These are phyloP conservation scores for Hyles euphorbiae DNA, from an alignment of 1,140 invertebrate species.

Conservation along the genomic window DNA sequence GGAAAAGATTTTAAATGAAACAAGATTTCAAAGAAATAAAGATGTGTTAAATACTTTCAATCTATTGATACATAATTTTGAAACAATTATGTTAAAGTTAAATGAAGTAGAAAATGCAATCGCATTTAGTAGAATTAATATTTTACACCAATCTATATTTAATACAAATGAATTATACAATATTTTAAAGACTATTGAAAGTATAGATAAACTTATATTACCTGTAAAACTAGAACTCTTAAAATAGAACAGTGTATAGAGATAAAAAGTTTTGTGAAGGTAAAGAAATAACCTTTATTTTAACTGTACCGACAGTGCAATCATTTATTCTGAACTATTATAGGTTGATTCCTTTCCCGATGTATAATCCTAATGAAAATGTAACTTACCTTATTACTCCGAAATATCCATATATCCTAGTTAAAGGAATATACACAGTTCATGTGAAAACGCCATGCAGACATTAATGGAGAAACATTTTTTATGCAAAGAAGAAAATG, in stretches of 20 bases:
- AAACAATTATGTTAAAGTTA: constrained; percentile 8
- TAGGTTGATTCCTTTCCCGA: constrained; percentile 16
- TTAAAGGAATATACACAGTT: constrained; percentile 17
- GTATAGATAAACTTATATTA: constrained; percentile 12
- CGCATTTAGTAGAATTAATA: too few relatives aligned
- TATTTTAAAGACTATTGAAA: constrained; percentile 17
- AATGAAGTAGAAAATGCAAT: too few relatives aligned
- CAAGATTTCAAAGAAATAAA: constrained; percentile 9
- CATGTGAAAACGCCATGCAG: constrained; percentile 14
- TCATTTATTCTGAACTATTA: constrained; percentile 18
- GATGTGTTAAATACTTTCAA: constrained; percentile 9
- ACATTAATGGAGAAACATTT: constrained; percentile 15
- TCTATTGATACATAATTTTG: constrained; percentile 15
- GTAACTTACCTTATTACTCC: constrained; percentile 17
- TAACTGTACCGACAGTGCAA: constrained; percentile 15
- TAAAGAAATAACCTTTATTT: constrained; percentile 23
- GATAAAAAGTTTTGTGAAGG: constrained; percentile 20
- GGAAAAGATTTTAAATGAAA: constrained; percentile 10
- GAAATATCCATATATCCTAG: constrained; percentile 21
- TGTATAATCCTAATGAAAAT: constrained; percentile 7
- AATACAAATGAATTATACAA: constrained; percentile 11
- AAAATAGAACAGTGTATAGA: constrained; percentile 20
- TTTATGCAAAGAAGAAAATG: constrained; percentile 8
- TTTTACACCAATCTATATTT: constrained; percentile 17
- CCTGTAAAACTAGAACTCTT: constrained; percentile 16